These are phyloP conservation scores for Aegotheles bennettii DNA, from an alignment of 2,113 vertebrate genomes.

Conservation along the genomic window DNA sequence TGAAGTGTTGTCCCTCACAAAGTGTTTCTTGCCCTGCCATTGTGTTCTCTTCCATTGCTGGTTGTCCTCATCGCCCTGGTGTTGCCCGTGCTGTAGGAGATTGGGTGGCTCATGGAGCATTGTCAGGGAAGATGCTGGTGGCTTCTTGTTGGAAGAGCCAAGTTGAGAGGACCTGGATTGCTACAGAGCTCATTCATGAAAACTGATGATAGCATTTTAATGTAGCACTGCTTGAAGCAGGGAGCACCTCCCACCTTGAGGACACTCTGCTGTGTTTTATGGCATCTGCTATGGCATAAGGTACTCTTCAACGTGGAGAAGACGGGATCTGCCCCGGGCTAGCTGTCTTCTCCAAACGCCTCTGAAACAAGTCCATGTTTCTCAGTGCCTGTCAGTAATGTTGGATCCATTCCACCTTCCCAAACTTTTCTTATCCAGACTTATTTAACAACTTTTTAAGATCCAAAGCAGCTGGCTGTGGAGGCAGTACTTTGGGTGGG, in stretches of 20 bases:
- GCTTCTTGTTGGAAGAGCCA: background rate
- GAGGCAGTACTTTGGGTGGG: background rate
- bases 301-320: rapidly evolving
- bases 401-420: background rate
- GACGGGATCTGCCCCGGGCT: background rate
- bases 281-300: background rate
- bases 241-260: background rate
- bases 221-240: background rate
- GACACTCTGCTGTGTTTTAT: background rate
- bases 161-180: background rate
- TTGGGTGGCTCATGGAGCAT: rapidly evolving
- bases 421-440: background rate
- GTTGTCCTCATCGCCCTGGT: rapidly evolving
- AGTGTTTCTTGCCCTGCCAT: background rate
- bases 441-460: background rate
- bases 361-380: background rate
- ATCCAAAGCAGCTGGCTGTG: background rate
- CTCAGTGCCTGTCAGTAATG: too few species aligned
- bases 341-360: background rate
- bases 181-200: background rate
- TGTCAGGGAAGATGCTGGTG: background rate
- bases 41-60: background rate
- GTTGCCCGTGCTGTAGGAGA: rapidly evolving
- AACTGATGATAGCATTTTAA: rapidly evolving
- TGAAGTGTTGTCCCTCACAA: background rate